These are phyloP conservation scores for Elysia crispata DNA, from an alignment of 2,888 invertebrate species.

Conservation along the genomic window DNA sequence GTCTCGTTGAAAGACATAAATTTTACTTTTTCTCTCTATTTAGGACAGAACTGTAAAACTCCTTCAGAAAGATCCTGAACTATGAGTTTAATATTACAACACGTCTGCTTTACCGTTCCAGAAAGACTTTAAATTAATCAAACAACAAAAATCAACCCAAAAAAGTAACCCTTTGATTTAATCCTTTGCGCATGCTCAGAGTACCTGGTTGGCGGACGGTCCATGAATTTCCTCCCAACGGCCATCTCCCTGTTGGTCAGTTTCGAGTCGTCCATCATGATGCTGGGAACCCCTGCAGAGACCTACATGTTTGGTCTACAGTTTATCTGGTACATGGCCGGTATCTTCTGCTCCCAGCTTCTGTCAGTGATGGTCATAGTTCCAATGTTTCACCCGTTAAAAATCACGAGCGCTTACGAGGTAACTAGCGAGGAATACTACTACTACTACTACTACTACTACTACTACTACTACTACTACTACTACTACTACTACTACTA, in stretches of 20 bases:
- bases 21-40: too few relatives aligned
- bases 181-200: constrained; percentile 14
- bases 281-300: constrained; percentile 67
- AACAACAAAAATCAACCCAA: too few relatives aligned
- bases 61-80: too few relatives aligned
- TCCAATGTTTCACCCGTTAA: constrained; percentile 61
- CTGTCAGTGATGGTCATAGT: constrained; percentile 58
- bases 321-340: constrained; percentile 54
- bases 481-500: background rate
- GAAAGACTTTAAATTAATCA: too few relatives aligned
- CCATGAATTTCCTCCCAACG: constrained; percentile 61
- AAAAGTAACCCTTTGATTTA: too few relatives aligned
- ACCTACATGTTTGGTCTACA: constrained; percentile 64
- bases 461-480: constrained; percentile 5
- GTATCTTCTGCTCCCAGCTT: constrained; percentile 57
- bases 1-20: too few relatives aligned
- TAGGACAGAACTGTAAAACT: too few relatives aligned
- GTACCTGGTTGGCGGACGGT: constrained; percentile 61
- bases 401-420: constrained; percentile 66
- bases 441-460: too few relatives aligned
- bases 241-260: constrained; percentile 66
- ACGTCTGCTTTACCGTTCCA: too few relatives aligned
- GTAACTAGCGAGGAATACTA: too few relatives aligned
- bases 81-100: too few relatives aligned
- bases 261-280: constrained; percentile 69